A percentile compares a stretch with the other conserved stretches of the same genome.
Evolutionary conservation across 2,888 invertebrate genomes (phyloP).

Genomic region (Thysanoteuthis rhombus): DNA sequence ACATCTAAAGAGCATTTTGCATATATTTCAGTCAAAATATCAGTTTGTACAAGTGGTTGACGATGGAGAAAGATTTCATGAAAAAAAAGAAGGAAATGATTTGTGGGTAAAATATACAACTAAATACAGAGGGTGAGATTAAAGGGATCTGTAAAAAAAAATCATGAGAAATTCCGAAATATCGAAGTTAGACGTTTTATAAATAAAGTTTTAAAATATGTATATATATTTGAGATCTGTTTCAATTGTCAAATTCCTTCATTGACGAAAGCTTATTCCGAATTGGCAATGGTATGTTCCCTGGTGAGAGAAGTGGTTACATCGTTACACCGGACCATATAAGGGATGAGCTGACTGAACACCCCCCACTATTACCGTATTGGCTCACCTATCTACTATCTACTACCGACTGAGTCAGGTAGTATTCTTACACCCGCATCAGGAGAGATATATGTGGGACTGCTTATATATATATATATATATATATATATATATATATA

Average conservation of each 20-base stretch:
- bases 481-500: background rate
- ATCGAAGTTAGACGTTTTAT: no score
- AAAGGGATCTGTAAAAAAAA: no score
- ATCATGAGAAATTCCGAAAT: no score
- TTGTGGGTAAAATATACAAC: no score
- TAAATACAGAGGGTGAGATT: no score
- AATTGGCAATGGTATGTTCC: conserved; percentile 19
- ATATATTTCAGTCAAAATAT: no score
- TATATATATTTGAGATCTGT: background rate
- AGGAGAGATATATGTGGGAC: background rate
- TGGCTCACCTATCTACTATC: background rate
- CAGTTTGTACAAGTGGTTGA: no score
- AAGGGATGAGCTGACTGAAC: background rate
- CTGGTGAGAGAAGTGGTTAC: conserved; percentile 14
- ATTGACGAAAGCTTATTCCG: background rate
- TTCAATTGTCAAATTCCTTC: conserved; percentile 12
- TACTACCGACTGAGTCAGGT: background rate
- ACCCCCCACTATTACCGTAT: background rate
- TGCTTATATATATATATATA: background rate
- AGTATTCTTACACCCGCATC: background rate
- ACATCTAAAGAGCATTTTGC: background rate
- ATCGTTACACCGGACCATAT: conserved; percentile 23
- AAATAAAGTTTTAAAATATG: no score
- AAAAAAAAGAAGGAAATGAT: background rate
- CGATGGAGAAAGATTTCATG: background rate